A percentile compares a stretch with the other conserved stretches of the same genome.
Evolutionary conservation across 2,888 invertebrate species (phyloP).

Genomic region (Euspilapteryx auroguttella): DNA sequence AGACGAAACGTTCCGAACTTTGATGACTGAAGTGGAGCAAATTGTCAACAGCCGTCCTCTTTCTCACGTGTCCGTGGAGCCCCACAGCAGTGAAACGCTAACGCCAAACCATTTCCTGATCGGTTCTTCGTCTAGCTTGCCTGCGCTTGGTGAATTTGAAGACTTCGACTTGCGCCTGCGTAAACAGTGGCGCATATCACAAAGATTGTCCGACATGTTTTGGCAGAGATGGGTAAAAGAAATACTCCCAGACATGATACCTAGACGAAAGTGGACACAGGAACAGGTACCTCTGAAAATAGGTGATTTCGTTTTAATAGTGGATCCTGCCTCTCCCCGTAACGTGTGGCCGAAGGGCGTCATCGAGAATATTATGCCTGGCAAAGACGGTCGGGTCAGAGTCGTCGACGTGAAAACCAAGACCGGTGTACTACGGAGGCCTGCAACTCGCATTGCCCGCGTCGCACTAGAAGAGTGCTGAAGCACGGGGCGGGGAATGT

Average conservation of each 20-base stretch:
- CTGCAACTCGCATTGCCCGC: too few relatives aligned
- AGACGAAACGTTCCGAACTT: constrained; percentile 6
- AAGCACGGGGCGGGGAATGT: too few relatives aligned
- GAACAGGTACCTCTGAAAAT: constrained; percentile 2
- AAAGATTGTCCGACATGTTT: constrained; percentile 11
- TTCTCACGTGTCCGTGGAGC: constrained; percentile 15
- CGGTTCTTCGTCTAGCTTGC: constrained; percentile 8
- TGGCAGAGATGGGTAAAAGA: constrained; percentile 14
- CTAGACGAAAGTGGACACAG: constrained; percentile 5
- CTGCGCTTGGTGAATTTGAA: constrained; percentile 9
- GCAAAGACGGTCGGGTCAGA: too few relatives aligned
- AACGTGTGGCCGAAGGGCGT: too few relatives aligned
- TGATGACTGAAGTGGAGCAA: constrained; percentile 7
- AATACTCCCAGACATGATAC: constrained; percentile 7
- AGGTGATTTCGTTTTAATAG: constrained; percentile 7
- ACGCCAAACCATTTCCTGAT: constrained; percentile 18
- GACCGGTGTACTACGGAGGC: too few relatives aligned
- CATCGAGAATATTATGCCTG: too few relatives aligned
- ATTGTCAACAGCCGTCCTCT: constrained; percentile 20
- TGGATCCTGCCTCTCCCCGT: too few relatives aligned
- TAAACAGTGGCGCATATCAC: constrained; percentile 13
- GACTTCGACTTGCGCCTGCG: constrained; percentile 6
- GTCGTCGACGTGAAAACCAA: too few relatives aligned
- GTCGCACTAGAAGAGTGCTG: too few relatives aligned
- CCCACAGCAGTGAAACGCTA: constrained; percentile 12